A percentile compares a stretch with the other conserved stretches of the same genome.
phyloP scores from a whole-genome alignment of 2,888 invertebrate genomes.

The Polyploca ridens region DNA sequence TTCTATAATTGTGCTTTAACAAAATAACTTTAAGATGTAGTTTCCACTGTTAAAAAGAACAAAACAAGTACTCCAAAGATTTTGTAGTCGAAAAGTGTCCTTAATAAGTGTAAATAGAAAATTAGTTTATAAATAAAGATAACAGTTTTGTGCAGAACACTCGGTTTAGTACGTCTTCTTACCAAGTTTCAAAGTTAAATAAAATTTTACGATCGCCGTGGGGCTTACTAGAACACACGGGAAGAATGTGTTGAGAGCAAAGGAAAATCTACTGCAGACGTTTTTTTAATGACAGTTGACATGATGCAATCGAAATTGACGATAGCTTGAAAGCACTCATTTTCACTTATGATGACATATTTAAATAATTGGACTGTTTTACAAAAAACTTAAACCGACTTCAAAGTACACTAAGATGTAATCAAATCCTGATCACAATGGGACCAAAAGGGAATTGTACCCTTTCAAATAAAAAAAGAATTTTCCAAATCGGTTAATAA shows the following conservation, averaged over 20 bases:
- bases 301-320: too few relatives aligned
- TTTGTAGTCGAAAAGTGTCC: neutral
- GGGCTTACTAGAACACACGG: conserved; percentile 29
- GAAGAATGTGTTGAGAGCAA: conserved; percentile 11
- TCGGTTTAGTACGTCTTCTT: conserved; percentile 48
- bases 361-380: too few relatives aligned
- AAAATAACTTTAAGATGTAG: neutral
- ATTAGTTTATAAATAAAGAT: conserved; percentile 43
- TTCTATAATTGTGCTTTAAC: neutral
- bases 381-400: too few relatives aligned
- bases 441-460: too few relatives aligned
- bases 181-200: conserved; percentile 58
- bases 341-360: too few relatives aligned
- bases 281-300: too few relatives aligned
- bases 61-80: neutral
- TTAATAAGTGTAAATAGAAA: conserved; percentile 39
- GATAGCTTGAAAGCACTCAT: too few relatives aligned
- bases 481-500: too few relatives aligned
- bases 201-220: conserved; percentile 52
- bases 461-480: too few relatives aligned
- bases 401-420: too few relatives aligned
- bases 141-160: conserved; percentile 38
- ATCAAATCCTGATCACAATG: too few relatives aligned
- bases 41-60: neutral
- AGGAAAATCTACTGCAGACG: too few relatives aligned